Conservation (phyloP, 2,113 vertebrate species). For the Bos taurus region DNA sequence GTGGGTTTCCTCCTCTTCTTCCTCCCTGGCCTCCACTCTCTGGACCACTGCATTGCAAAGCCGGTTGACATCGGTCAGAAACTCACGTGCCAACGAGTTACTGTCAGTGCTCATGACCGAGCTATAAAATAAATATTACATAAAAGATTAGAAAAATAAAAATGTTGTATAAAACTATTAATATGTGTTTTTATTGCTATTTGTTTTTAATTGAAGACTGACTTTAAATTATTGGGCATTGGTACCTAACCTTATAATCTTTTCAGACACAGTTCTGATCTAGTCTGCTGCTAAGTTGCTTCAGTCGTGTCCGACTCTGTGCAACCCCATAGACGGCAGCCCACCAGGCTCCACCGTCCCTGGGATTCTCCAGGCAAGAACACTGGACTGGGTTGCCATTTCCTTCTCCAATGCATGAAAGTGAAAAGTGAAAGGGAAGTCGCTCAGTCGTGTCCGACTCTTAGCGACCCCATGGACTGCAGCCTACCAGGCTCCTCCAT, state of each 20-base stretch:
- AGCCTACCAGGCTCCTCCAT: too few relatives aligned
- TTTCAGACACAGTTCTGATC: neutral
- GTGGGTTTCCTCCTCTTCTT: slow-evolving; percentile 95
- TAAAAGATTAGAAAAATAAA: slow-evolving; percentile 26
- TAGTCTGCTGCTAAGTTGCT: neutral
- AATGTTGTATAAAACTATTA: neutral
- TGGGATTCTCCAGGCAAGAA: too few relatives aligned
- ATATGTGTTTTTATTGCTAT: neutral
- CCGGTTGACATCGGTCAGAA: slow-evolving; percentile 95
- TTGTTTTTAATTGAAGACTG: slow-evolving; percentile 30
- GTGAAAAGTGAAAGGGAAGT: too few relatives aligned
- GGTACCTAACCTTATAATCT: neutral
- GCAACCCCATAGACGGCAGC: too few relatives aligned
- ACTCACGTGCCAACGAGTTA: slow-evolving; percentile 96
- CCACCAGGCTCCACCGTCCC: too few relatives aligned
- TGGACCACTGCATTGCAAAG: slow-evolving; percentile 96
- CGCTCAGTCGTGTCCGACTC: too few relatives aligned
- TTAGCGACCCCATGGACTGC: too few relatives aligned
- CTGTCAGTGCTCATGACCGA: slow-evolving; percentile 97
- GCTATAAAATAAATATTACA: slow-evolving; percentile 77
- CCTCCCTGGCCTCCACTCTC: slow-evolving; percentile 88
- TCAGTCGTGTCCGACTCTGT: too few relatives aligned
- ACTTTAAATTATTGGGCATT: neutral
- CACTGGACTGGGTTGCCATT: too few relatives aligned
- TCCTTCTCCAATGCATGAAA: too few relatives aligned